Base-by-base conservation (phyloP, 92 coral and sea anemone genomes). In the Epizoanthus illoricatus region DNA sequence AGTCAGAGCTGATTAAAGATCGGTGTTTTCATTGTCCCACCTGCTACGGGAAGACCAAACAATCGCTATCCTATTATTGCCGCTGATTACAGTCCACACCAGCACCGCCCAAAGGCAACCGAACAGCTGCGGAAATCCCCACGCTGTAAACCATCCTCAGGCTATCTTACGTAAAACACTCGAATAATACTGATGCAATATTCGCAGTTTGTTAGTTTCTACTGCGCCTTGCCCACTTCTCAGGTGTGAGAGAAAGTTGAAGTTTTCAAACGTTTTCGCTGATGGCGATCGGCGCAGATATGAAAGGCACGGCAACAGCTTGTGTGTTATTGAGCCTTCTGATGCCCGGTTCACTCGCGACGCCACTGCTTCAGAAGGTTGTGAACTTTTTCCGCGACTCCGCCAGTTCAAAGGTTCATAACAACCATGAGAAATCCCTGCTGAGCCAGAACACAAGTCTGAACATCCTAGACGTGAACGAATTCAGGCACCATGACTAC, bases 401-500 rank as follows among this genome's bases (percentile, higher is more conserved):
- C 12, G n/a, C 52, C 2, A 18, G 66, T 39, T 55, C 41, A 3
- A 60, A 47, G 41, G 10, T n/a, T 41, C 39, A 5, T 47, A 6
- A 43, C 11, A 11, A 62, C 43, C 60, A 3, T 1, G 47, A 61
- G 19, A 16, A 20, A 68, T 65, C 56, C 5, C 39, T 64, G 28
- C 49, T 41, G 64, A 39, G 73, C 24, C n/a, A 55, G 68, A 68
- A 81, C 36, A 81, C 56, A 15, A 41, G 79, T 63, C 33, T 89
- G 41, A 82, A 88, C 63, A 91, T 97, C 28, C 63, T 93, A 61
- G 89, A 93, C 45, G 91, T 93, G 40, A 66, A 90, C 52, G 90
- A 90, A 19, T 94, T 91, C 65, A 91, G 87, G 55, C 90, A 97
- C 83, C 99, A 97, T 67, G 80, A 85, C 57, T 97, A 97, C 73